Evolutionary conservation across 1,140 invertebrate species (phyloP).

Genomic region (Bradynema listronoti): DNA sequence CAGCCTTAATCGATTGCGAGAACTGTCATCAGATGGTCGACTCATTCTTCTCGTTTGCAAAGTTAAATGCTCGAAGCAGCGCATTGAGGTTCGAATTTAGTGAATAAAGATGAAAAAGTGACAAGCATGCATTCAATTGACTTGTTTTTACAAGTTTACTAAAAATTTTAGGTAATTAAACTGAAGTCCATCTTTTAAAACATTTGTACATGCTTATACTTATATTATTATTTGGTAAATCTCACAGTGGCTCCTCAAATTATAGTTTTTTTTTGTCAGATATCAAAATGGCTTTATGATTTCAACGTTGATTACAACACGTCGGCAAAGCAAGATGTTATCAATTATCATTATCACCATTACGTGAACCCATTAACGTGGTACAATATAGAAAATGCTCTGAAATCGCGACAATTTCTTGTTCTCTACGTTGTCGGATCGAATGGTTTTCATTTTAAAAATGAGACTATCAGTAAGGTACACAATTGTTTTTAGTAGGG

Average conservation of each 20-base stretch:
- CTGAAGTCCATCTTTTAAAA: no score
- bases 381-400: slow-evolving; percentile 9
- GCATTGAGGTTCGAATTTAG: slow-evolving; percentile 27
- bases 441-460: no score
- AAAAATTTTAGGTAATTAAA: no score
- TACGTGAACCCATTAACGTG: slow-evolving; percentile 15
- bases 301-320: slow-evolving; percentile 27
- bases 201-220: no score
- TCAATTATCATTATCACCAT: slow-evolving; percentile 33
- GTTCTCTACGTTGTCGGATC: no score
- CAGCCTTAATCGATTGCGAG: slow-evolving; percentile 13
- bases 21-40: slow-evolving; percentile 29
- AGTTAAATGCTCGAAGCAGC: slow-evolving; percentile 27
- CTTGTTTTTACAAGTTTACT: no score
- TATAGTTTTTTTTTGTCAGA: slow-evolving; percentile 11
- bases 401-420: slow-evolving; percentile 17
- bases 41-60: slow-evolving; percentile 30
- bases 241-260: background rate
- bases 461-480: no score
- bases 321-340: slow-evolving; percentile 6
- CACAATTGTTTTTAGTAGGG: no score
- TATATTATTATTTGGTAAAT: background rate
- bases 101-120: slow-evolving; percentile 10
- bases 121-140: no score
- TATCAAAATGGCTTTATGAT: slow-evolving; percentile 34